phyloP scores from a whole-genome alignment of 1,140 invertebrate species.

The Brachionus plicatilis region DNA sequence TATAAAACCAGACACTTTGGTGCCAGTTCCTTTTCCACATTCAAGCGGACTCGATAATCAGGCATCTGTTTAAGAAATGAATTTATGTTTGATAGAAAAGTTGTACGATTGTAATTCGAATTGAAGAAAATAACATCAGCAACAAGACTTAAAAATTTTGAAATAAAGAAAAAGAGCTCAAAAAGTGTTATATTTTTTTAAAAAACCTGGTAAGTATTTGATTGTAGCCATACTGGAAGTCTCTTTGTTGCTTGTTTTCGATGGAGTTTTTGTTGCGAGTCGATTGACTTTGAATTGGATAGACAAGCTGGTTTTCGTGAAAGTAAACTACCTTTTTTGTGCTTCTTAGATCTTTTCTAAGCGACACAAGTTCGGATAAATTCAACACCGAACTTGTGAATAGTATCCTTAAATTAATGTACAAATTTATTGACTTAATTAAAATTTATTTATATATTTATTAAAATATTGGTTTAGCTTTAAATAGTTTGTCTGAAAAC shows the following conservation, averaged over 20 bases:
- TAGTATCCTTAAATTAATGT: constrained; percentile 54
- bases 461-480: neutral
- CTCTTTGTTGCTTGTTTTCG: constrained; percentile 60
- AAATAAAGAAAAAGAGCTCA: neutral
- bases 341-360: constrained; percentile 62
- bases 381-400: constrained; percentile 70
- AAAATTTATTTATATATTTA: constrained; percentile 41
- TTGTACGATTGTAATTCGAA: constrained; percentile 65
- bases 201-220: constrained; percentile 62
- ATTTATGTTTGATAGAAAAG: constrained; percentile 64
- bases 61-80: constrained; percentile 66
- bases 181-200: neutral
- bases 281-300: constrained; percentile 62
- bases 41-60: constrained; percentile 61
- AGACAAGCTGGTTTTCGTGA: constrained; percentile 72
- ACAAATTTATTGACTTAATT: neutral
- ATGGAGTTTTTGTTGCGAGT: neutral
- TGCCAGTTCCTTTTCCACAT: constrained; percentile 57
- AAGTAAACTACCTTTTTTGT: constrained; percentile 69
- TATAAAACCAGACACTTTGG: constrained; percentile 64
- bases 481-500: neutral
- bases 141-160: constrained; percentile 60
- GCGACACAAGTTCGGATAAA: constrained; percentile 65
- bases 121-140: constrained; percentile 70
- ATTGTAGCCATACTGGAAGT: constrained; percentile 73